Evolutionary conservation across 2,888 invertebrate genomes (phyloP).

Genomic region (Xanthorhoe designata): DNA sequence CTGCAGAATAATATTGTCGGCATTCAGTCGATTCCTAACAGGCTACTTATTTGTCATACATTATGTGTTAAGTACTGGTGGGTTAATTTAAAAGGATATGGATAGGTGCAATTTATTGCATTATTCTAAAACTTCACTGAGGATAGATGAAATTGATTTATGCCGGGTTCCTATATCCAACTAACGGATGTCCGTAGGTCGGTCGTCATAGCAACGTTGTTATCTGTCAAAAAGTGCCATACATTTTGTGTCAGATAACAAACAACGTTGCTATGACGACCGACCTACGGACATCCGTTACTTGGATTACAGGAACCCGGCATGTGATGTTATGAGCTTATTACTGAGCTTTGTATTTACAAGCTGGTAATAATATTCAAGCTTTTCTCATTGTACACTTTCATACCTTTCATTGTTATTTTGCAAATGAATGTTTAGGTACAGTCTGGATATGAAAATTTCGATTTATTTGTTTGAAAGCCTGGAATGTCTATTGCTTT

Average conservation of each 20-base stretch:
- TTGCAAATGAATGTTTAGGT: conserved; percentile 28
- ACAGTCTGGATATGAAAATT: conserved; percentile 6
- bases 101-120: conserved; percentile 1
- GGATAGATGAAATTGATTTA: not conserved
- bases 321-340: too few species aligned
- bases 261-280: too few species aligned
- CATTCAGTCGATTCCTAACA: conserved; percentile 74
- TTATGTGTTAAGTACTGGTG: conserved; percentile 66
- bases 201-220: too few species aligned
- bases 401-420: conserved; percentile 12
- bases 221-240: too few species aligned
- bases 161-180: too few species aligned
- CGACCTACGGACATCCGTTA: too few species aligned
- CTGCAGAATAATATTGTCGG: conserved; percentile 80
- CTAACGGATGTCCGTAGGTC: too few species aligned
- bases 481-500: conserved; percentile 68
- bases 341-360: too few species aligned
- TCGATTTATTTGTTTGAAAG: conserved; percentile 11
- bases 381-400: not conserved
- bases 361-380: not conserved
- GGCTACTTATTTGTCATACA: conserved; percentile 54
- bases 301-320: too few species aligned
- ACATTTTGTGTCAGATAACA: too few species aligned
- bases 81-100: conserved; percentile 6
- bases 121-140: not conserved